A percentile compares a stretch with the other conserved stretches of the same genome.
Conservation (phyloP, 2,888 invertebrate genomes). For the Fragum whitleyi region DNA sequence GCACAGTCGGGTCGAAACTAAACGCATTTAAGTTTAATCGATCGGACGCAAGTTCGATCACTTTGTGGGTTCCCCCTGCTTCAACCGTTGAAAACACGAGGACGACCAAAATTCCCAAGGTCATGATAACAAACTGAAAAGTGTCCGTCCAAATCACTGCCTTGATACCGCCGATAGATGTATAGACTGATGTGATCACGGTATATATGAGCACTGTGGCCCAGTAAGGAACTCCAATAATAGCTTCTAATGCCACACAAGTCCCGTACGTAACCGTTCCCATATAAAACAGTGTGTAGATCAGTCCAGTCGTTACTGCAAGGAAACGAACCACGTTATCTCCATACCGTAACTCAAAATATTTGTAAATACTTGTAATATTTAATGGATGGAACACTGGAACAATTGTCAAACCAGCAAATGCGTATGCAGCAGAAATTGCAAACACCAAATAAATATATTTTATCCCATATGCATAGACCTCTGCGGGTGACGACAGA, state of each 20-base stretch:
- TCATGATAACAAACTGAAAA: constrained; percentile 44
- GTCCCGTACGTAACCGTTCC: constrained; percentile 44
- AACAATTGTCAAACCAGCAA: constrained; percentile 27
- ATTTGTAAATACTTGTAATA: constrained; percentile 40
- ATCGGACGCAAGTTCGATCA: constrained; percentile 5
- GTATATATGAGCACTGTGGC: constrained; percentile 40
- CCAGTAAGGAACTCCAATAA: constrained; percentile 45
- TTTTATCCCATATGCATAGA: constrained; percentile 38
- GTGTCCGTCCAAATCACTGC: constrained; percentile 54
- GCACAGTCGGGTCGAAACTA: constrained; percentile 44
- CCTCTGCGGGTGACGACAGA: constrained; percentile 35
- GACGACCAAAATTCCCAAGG: constrained; percentile 37
- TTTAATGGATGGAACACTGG: constrained; percentile 47
- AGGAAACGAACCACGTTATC: constrained; percentile 38
- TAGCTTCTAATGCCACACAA: constrained; percentile 33
- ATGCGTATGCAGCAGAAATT: constrained; percentile 8
- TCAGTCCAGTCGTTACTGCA: constrained; percentile 24
- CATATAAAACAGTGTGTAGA: constrained; percentile 47
- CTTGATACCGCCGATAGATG: constrained; percentile 50
- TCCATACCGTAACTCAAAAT: constrained; percentile 38
- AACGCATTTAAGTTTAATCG: constrained; percentile 36
- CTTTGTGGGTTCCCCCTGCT: constrained; percentile 19
- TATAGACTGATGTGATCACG: constrained; percentile 37
- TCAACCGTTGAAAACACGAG: constrained; percentile 21
- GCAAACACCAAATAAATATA: constrained; percentile 12